Evolutionary conservation across 2,888 invertebrate species (phyloP).

Genomic region (Dasypogon diadema): DNA sequence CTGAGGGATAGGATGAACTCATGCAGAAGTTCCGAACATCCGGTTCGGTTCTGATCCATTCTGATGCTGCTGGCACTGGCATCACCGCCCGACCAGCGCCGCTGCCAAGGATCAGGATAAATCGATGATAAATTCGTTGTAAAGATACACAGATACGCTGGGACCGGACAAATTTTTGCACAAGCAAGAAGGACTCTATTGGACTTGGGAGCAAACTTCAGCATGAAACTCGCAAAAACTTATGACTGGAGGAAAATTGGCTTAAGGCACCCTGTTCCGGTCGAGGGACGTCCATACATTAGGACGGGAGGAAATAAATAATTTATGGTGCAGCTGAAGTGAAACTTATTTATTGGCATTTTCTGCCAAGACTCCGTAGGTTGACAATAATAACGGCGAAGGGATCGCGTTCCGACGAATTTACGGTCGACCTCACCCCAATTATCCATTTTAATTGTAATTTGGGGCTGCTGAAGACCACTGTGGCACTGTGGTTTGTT

Average conservation of each 20-base stretch:
- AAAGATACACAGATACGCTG: neutral
- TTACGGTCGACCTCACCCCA: neutral
- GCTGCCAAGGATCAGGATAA: constrained; percentile 11
- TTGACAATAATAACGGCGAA: neutral
- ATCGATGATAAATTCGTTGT: constrained; percentile 10
- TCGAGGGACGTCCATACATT: neutral
- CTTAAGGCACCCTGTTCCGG: constrained; percentile 8
- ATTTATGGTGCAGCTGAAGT: constrained; percentile 54
- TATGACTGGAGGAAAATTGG: constrained; percentile 6
- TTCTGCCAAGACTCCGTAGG: neutral
- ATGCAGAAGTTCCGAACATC: constrained; percentile 17
- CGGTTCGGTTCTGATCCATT: neutral
- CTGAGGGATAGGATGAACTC: constrained; percentile 12
- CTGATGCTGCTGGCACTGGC: neutral
- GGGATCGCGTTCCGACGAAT: neutral
- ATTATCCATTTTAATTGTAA: too few relatives aligned
- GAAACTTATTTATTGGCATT: constrained; percentile 53
- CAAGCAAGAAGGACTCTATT: neutral
- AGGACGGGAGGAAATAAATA: constrained; percentile 45
- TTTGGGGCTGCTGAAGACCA: too few relatives aligned
- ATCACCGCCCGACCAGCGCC: neutral
- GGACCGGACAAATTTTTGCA: constrained; percentile 2
- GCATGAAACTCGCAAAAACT: neutral
- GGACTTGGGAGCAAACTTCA: neutral
- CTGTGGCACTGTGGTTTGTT: too few relatives aligned